These are phyloP conservation scores for Chaetodon auriga DNA, from an alignment of 2,113 vertebrate genomes.

Conservation along the genomic window DNA sequence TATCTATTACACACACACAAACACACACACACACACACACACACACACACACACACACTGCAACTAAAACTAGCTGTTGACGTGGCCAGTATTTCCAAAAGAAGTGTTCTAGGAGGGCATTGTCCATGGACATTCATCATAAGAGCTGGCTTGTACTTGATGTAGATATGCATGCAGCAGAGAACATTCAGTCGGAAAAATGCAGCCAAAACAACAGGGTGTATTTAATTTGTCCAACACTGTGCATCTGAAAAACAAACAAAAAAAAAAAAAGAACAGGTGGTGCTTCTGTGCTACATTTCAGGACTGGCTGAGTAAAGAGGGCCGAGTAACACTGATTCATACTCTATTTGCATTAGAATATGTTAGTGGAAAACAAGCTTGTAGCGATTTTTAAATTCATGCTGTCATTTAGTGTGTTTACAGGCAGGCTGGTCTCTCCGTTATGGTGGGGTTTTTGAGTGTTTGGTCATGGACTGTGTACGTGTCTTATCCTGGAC, in stretches of 20 bases:
- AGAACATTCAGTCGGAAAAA: constrained; percentile 12
- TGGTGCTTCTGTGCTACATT: neutral
- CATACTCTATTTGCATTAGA: neutral
- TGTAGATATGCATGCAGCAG: constrained; percentile 22
- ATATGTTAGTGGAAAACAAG: neutral
- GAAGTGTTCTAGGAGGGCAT: constrained; percentile 19
- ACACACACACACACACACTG: constrained; percentile 3
- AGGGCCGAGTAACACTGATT: neutral
- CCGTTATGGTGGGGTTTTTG: neutral
- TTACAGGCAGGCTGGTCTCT: neutral
- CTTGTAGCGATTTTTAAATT: neutral
- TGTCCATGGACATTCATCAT: constrained; percentile 30
- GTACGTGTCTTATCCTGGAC: neutral
- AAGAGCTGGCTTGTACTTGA: constrained; percentile 2
- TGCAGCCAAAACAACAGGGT: constrained; percentile 11
- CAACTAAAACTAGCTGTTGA: constrained; percentile 6
- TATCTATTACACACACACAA: constrained; percentile 22
- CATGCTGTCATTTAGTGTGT: no score
- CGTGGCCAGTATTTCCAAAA: constrained; percentile 23
- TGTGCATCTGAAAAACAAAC: neutral
- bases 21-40: constrained; percentile 1
- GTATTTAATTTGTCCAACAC: constrained; percentile 20
- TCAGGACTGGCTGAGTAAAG: neutral
- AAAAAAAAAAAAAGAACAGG: neutral
- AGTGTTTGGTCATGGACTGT: neutral